Conservation (phyloP, 2,113 vertebrate genomes). For the Hemibagrus wyckioides region DNA sequence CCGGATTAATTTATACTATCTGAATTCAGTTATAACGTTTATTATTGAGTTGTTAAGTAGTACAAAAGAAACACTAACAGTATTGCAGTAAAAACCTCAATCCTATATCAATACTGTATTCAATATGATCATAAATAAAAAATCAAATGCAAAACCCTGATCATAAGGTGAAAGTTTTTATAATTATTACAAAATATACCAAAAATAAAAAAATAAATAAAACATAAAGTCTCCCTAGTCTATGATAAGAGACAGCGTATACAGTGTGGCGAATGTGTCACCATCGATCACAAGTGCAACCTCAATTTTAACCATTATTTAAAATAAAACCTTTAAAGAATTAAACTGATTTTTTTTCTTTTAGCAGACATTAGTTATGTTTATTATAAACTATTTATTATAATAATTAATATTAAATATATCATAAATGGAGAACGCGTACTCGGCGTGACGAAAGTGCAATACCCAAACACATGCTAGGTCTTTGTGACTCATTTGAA, state of each 20-base stretch:
- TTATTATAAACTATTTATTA: not conserved
- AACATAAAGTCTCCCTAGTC: no score
- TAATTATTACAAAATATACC: no score
- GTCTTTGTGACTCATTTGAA: slow-evolving; percentile 32
- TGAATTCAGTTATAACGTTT: not conserved
- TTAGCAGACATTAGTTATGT: not conserved
- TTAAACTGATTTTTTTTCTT: not conserved
- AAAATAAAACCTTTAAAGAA: no score
- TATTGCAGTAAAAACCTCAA: not conserved
- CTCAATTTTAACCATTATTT: not conserved
- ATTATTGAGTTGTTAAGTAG: not conserved
- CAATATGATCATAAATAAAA: not conserved
- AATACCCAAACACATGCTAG: not conserved
- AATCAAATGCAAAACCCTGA: not conserved
- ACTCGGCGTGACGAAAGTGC: slow-evolving; percentile 28
- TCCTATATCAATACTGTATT: not conserved
- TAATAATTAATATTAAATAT: not conserved
- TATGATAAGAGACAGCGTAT: no score
- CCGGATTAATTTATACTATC: not conserved
- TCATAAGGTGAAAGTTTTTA: no score
- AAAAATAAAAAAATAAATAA: no score
- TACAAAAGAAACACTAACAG: not conserved
- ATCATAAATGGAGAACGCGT: not conserved
- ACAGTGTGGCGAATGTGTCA: not conserved
- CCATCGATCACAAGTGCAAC: not conserved